Conservation (phyloP, 2,888 invertebrate genomes). For the Heliconius erato region DNA sequence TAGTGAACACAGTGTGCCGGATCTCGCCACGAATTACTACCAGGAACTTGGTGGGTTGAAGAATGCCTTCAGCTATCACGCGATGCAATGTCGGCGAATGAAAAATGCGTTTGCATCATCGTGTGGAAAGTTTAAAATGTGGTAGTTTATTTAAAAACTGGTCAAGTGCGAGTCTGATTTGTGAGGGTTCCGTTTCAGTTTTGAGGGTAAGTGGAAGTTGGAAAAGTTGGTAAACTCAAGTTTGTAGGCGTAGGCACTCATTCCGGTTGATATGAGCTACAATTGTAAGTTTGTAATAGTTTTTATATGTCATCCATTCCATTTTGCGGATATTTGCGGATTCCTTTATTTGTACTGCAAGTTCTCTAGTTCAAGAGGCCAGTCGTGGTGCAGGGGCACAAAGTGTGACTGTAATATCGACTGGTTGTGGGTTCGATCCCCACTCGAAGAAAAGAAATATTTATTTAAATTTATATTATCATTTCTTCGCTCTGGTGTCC, state of each 20-base stretch:
- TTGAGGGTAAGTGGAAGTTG: not conserved
- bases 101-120: conserved; percentile 22
- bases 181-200: not conserved
- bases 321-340: not conserved
- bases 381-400: too few relatives aligned
- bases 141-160: not conserved
- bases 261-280: too few relatives aligned
- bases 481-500: too few relatives aligned
- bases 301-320: not conserved
- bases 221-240: not conserved
- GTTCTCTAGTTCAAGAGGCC: not conserved
- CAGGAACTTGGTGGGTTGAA: conserved; percentile 39
- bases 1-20: conserved; percentile 34
- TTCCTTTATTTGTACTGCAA: not conserved
- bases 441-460: too few relatives aligned
- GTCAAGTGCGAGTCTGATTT: not conserved
- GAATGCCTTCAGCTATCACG: conserved; percentile 35
- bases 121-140: not conserved
- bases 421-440: too few relatives aligned
- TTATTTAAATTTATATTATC: too few relatives aligned
- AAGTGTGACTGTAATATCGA: too few relatives aligned
- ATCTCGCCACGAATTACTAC: conserved; percentile 36
- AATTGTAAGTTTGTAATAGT: not conserved
- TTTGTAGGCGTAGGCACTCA: not conserved
- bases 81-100: conserved; percentile 26